phyloP scores from a whole-genome alignment of 30 jellyfish, hydroid and myxozoan species.

The Chironex yamaguchii region DNA sequence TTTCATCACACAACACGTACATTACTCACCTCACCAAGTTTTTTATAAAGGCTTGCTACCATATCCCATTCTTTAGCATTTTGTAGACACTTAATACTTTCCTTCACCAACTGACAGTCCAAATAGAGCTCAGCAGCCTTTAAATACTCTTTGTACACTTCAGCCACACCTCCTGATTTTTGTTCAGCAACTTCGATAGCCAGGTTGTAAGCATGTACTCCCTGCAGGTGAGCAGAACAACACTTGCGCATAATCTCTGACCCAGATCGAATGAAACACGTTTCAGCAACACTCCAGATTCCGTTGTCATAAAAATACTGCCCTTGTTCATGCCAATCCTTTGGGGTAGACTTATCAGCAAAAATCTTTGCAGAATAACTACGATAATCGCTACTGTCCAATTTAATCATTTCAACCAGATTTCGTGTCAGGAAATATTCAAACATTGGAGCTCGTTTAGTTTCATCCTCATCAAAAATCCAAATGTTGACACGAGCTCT shows the following conservation, averaged over 20 bases:
- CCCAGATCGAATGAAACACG: slow-evolving; percentile 57
- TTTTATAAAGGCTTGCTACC: slow-evolving; percentile 55
- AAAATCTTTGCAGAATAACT: slow-evolving; percentile 13
- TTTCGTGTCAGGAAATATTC: slow-evolving; percentile 44
- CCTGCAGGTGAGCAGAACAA: slow-evolving; percentile 72
- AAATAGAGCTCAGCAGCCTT: slow-evolving; percentile 66
- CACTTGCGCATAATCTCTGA: slow-evolving; percentile 37
- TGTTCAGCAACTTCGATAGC: slow-evolving; percentile 58
- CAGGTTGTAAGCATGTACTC: slow-evolving; percentile 63
- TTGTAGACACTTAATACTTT: slow-evolving; percentile 57
- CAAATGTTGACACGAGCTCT: slow-evolving; percentile 93
- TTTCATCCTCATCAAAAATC: slow-evolving; percentile 85
- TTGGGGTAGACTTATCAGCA: slow-evolving; percentile 61
- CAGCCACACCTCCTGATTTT: slow-evolving; percentile 16
- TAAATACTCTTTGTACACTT: slow-evolving; percentile 60
- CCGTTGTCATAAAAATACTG: slow-evolving; percentile 60
- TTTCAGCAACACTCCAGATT: slow-evolving; percentile 65
- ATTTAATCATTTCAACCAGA: slow-evolving; percentile 63
- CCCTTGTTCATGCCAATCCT: slow-evolving; percentile 80
- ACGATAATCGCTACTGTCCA: slow-evolving; percentile 34
- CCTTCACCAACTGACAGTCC: slow-evolving; percentile 70
- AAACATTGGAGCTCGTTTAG: slow-evolving; percentile 84
- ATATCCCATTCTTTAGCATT: slow-evolving; percentile 72
- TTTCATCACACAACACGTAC: too few species aligned
- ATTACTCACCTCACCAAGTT: slow-evolving; percentile 71